These are phyloP conservation scores for Sphenopsis melanotis DNA, from an alignment of 2,797 vertebrate species.

Conservation along the genomic window DNA sequence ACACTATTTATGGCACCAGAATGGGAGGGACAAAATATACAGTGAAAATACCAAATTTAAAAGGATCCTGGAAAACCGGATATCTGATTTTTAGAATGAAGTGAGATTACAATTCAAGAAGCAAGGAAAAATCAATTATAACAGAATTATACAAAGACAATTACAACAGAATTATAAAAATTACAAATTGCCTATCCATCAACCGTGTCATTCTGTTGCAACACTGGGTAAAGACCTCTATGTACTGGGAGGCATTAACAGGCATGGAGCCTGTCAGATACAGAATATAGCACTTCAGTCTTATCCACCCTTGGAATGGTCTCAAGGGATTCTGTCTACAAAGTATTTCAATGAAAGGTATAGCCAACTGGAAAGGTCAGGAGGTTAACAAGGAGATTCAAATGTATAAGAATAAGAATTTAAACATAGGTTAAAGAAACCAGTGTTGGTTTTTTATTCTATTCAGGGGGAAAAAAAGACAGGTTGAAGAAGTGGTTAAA, in stretches of 20 bases:
- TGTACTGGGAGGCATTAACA: background rate
- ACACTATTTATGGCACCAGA: background rate
- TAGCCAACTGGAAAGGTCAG: background rate
- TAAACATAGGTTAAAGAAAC: background rate
- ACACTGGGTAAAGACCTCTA: background rate
- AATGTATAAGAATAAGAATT: background rate
- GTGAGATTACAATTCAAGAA: background rate
- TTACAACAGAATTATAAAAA: background rate
- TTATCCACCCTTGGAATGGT: background rate
- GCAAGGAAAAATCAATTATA: background rate
- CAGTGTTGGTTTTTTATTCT: background rate
- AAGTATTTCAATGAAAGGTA: background rate
- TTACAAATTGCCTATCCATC: background rate
- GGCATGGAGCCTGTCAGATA: background rate
- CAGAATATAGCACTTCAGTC: background rate
- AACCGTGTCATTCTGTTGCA: background rate
- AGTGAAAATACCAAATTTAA: background rate
- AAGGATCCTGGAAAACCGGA: background rate
- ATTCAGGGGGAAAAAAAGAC: rapidly evolving
- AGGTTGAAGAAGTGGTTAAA: rapidly evolving
- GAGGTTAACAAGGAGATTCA: background rate
- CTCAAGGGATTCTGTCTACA: background rate
- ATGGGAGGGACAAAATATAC: background rate
- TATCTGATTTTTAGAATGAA: background rate
- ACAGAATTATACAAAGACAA: background rate